Evolutionary conservation across 2,888 invertebrate genomes (phyloP), one percentile per base, ranked within the genome.

Genomic region (Cerastis leucographa): DNA sequence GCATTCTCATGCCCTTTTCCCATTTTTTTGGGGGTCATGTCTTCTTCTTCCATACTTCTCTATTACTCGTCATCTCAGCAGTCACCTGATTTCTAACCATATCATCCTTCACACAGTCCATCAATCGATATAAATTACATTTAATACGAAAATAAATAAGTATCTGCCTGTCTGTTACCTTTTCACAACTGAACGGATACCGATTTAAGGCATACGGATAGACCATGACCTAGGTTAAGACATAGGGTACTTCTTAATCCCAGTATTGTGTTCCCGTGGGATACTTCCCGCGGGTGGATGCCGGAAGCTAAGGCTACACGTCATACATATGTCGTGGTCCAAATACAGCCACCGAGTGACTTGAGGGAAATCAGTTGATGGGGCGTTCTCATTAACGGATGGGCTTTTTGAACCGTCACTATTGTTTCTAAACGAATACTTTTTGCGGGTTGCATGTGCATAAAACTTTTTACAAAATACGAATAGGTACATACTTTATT

Each of bases 341-440:
- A 42, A n/a, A 35, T 44, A 46, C 35, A 71, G 17, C 35, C 51
- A 22, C 35, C 6, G 44, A 83, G 64, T 49, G 68, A 40, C 82
- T 66, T 69, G 12, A 17, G 79, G 86, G 72, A 86, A 86, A 83
- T 83, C 84, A 71, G 19, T 19, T 65, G 67, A 78, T 70, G 69
- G n/a, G 25, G 22, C 66, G 14, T 14, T 5, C 67, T 71, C 72
- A 78, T 83, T 78, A 68, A 67, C 59, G 49, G 42, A 73, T 78
- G 49, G 25, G 44, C 8, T 42, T 40, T 42, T 42, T 46, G 22
- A 17, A 17, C 35, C 11, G 9, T n/a, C 19, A 29, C 7, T 66
- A 29, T 68, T 25, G 46, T 69, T 62, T 69, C 19, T 40, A 64
- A 25, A 19, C 64, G 4, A 19, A 14, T 19, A 40, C 12, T 40